Evolutionary conservation across 2,888 invertebrate genomes (phyloP), one percentile per base, ranked within the genome.

Genomic region (Pyralis farinalis): DNA sequence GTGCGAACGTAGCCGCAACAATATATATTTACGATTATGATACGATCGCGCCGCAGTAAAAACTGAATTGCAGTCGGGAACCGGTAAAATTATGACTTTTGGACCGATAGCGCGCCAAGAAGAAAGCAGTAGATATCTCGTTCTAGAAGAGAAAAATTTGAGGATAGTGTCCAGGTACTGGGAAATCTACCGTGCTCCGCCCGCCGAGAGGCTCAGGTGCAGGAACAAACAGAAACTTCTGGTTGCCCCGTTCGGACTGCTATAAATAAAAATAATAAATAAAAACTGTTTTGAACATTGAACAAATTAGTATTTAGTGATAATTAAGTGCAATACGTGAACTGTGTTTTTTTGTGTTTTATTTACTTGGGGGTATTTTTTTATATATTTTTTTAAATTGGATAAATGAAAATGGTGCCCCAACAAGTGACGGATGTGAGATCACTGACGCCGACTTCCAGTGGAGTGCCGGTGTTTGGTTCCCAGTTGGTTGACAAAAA

Each of bases 401-500:
- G 68, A 80, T 81, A 72, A 72, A 77, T 66, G 71, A 87, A 80
- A 85, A 94, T 94, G 94, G 94, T 94, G 91, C 94, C 94, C 63
- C 94, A 94, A 83, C 94, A 94, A 89, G 81, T 90, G 68, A 87
- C 90, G 76, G 87, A 89, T 72, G 88, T 87, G 61, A 72, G 90
- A 69, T 90, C 90, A 60, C 83, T 90, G 80, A 90, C 91, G 58
- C 92, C 92, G 45, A 90, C 92, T 40, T 90, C 91, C 70, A 91
- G 91, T 77, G 92, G 91, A 63, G 87, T 91, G 58, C 93, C 94
- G 55, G 91, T 95, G 71, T 98, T 98, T 88, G 97, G 98, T 62
- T 98, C 97, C 43, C 95, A 96, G 80, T 91, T 94, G 66, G 95
- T 98, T 82, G 94, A 95, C 90, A 94, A 96, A 85, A 95, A 95